Evolutionary conservation across 2,797 vertebrate genomes (phyloP), one percentile per base, ranked within the genome.

Genomic region (Pseudochirops corinnae): DNA sequence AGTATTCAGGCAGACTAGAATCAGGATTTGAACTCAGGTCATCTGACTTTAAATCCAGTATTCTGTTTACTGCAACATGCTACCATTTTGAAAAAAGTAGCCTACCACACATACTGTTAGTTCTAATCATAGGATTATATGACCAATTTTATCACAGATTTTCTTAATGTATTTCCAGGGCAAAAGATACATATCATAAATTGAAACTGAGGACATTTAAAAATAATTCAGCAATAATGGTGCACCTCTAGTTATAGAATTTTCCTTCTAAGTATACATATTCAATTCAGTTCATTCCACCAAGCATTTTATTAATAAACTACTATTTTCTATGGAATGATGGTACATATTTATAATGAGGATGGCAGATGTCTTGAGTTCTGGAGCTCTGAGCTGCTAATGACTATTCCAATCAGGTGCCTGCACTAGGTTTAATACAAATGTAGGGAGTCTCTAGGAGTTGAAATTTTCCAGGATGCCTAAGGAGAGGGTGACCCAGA

Each of bases 151-250:
- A 93, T 74, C 90, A 46, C 39, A 82, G 97, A 93, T 94, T 39
- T 95, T 93, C 62, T 95, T 60, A 92, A 93, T 50, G 31, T 92
- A 96, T 95, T 97, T 95, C 93, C 95, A 94, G 28, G 95, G 52
- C 96, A 94, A 55, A 93, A 94, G 26, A 52, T 5, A 26, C 7
- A 16, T 29, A 57, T 90, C 60, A 6, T n/a, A 0, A 24, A 62
- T 0, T 94, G 91, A 92, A 94, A 56, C 0, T 11, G 92, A 94
- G 31, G 6, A 5, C n/a, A 92, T n/a, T 90, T 96, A 67, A 31
- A 14, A 91, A 50, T 92, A 95, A 56, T 12, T 53, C 94, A 87
- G 62, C 0, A 21, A 67, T 1, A 4, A n/a, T 50, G 26, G 55
- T 33, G 5, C 14, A 16, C 39, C 95, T 97, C 94, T 95, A 0